Conservation (phyloP, 2,113 vertebrate species). For the Orycteropus afer region DNA sequence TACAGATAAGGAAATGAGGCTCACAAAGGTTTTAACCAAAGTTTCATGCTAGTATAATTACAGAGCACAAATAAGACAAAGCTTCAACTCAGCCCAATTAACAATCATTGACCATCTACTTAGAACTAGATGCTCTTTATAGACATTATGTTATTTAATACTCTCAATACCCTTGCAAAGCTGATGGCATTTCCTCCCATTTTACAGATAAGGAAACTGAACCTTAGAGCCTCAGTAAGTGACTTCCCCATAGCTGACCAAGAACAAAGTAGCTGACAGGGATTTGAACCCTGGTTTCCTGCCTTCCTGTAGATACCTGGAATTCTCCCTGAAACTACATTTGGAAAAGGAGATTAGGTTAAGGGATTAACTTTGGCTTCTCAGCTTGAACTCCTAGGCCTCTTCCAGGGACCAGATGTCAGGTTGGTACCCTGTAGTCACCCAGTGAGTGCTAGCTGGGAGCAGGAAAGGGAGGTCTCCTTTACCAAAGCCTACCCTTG, state of each 20-base stretch:
- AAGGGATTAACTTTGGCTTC: neutral
- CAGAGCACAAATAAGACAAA: neutral
- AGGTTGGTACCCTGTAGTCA: neutral
- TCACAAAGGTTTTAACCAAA: neutral
- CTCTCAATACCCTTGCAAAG: neutral
- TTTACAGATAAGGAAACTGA: constrained; percentile 4
- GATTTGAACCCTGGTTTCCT: neutral
- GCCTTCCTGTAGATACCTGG: neutral
- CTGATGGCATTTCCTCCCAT: neutral
- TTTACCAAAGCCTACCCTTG: constrained; percentile 19
- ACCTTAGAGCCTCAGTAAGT: neutral
- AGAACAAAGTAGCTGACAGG: neutral
- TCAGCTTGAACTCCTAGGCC: neutral
- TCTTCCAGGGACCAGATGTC: constrained; percentile 30
- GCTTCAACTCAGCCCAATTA: neutral
- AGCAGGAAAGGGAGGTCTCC: neutral
- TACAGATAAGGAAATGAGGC: neutral
- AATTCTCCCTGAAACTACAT: neutral
- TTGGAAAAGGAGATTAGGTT: neutral
- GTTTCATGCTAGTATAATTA: neutral
- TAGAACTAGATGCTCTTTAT: neutral
- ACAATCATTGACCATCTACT: neutral
- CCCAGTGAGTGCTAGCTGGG: neutral
- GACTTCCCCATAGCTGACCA: neutral
- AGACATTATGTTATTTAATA: neutral